A percentile compares a stretch with the other conserved stretches of the same genome.
Evolutionary conservation across 1,140 invertebrate species (phyloP).

Genomic region (Drosophila bifasciata): DNA sequence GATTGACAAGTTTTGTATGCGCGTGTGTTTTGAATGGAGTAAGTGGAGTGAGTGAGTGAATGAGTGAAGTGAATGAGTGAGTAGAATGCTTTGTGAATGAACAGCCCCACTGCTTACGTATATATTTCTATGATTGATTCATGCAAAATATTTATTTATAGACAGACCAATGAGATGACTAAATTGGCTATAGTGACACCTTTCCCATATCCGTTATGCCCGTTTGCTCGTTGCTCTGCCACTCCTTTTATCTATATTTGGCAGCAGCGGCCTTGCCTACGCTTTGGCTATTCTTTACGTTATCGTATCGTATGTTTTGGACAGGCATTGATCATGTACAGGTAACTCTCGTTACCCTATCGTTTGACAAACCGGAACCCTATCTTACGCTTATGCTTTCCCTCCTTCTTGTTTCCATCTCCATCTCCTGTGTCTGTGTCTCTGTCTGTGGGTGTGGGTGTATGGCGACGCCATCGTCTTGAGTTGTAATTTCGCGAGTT

Average conservation of each 20-base stretch:
- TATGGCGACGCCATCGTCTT: constrained; percentile 27
- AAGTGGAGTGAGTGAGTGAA: no score
- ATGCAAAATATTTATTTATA: constrained; percentile 10
- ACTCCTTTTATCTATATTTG: constrained; percentile 41
- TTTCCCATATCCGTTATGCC: constrained; percentile 31
- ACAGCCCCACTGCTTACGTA: constrained; percentile 9
- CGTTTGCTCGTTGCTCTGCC: constrained; percentile 5
- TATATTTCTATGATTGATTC: constrained; percentile 39
- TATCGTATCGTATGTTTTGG: no score
- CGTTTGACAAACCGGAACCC: constrained; percentile 19
- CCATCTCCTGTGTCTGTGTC: background rate
- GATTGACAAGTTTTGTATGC: constrained; percentile 25
- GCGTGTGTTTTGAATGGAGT: constrained; percentile 1
- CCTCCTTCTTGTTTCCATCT: constrained; percentile 2
- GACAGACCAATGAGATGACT: constrained; percentile 25
- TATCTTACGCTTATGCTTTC: constrained; percentile 13
- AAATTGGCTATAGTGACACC: constrained; percentile 15
- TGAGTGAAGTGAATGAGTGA: background rate
- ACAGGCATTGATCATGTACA: no score
- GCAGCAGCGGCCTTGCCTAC: constrained; percentile 17
- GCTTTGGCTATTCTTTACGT: constrained; percentile 9
- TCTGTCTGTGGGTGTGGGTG: constrained; percentile 36
- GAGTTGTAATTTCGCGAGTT: constrained; percentile 65
- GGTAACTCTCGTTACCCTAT: no score
- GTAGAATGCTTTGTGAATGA: constrained; percentile 25